Conservation (phyloP, 2,797 vertebrate species). For the Thalassophryne amazonica region DNA sequence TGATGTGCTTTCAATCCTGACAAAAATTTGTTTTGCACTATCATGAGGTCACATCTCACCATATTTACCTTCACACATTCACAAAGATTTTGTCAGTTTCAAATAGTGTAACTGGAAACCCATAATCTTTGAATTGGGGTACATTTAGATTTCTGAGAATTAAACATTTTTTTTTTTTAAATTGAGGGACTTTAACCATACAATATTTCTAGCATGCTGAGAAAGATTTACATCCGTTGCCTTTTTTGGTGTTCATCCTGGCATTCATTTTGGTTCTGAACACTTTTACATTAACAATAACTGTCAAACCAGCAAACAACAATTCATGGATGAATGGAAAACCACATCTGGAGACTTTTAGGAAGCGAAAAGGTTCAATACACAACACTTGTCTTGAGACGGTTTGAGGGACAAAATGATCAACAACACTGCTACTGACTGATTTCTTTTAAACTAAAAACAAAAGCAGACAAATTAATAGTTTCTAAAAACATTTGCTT, state of each 20-base stretch:
- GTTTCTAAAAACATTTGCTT: no score
- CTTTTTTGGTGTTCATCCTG: slow-evolving; percentile 30
- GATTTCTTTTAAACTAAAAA: not conserved
- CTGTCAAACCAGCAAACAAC: not conserved
- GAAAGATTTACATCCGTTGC: slow-evolving; percentile 40
- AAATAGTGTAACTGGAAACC: no score
- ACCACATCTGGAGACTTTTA: not conserved
- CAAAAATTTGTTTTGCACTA: slow-evolving; percentile 87
- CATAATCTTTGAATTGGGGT: no score
- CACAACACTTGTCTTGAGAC: not conserved
- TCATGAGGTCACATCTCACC: slow-evolving; percentile 87
- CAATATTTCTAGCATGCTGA: slow-evolving; percentile 12
- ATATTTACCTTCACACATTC: slow-evolving; percentile 84
- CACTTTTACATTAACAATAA: not conserved
- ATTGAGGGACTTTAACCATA: slow-evolving; percentile 15
- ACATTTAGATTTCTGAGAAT: slow-evolving; percentile 44
- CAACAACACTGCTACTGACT: not conserved
- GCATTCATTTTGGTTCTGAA: not conserved
- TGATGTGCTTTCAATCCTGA: slow-evolving; percentile 85
- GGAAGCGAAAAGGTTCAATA: not conserved
- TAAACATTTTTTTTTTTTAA: slow-evolving; percentile 13
- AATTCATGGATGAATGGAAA: not conserved
- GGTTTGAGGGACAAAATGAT: not conserved
- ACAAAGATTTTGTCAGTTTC: slow-evolving; percentile 77
- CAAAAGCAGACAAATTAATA: not conserved